These are phyloP conservation scores for Latrodectus geometricus DNA, from an alignment of 1,140 invertebrate genomes.

Conservation along the genomic window DNA sequence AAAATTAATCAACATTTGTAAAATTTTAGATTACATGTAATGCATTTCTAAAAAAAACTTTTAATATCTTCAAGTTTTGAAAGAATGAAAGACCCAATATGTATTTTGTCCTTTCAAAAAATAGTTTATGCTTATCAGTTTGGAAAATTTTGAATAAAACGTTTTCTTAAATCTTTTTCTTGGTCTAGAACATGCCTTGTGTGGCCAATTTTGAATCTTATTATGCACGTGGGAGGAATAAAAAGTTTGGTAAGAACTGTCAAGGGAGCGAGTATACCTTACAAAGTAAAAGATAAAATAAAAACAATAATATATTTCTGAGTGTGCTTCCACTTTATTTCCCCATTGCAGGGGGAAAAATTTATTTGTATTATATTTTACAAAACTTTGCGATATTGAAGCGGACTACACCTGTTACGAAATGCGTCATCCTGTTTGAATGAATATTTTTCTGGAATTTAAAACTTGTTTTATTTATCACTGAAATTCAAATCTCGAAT, in stretches of 20 bases:
- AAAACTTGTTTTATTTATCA: no score
- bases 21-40: no score
- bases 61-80: no score
- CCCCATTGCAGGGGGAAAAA: background rate
- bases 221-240: slow-evolving; percentile 29
- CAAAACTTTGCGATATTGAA: background rate
- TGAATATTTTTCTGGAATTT: no score
- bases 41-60: no score
- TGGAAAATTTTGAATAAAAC: slow-evolving; percentile 48
- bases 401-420: background rate
- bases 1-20: no score
- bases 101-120: background rate
- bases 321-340: background rate
- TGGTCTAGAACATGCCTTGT: slow-evolving; percentile 31
- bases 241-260: slow-evolving; percentile 34
- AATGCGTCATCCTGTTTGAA: background rate
- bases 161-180: slow-evolving; percentile 48
- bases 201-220: slow-evolving; percentile 44
- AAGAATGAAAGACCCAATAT: no score
- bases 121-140: slow-evolving; percentile 54
- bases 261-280: slow-evolving; percentile 73
- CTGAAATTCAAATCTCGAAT: no score
- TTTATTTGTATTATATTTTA: background rate
- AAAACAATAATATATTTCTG: background rate
- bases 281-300: background rate